Evolutionary conservation across 2,113 vertebrate species (phyloP), one percentile per base, ranked within the genome.

Genomic region (Aphyosemion australe): DNA sequence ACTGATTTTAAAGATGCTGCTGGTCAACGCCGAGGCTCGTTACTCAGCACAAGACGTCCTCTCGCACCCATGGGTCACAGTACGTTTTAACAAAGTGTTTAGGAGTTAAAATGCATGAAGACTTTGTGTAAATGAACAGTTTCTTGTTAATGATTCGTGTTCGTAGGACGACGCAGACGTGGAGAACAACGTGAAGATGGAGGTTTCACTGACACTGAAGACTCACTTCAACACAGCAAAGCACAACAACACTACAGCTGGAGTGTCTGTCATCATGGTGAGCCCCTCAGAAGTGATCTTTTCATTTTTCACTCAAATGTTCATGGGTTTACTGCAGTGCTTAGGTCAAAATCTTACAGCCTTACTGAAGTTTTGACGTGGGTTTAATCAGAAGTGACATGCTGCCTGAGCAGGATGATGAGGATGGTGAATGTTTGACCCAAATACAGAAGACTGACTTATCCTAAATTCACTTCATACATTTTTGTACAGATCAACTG

Each of bases 131-230:
- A 8, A 18, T 62, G 18, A 12, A 18, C 3, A 12, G 9, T 39
- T 18, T 39, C 6, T 16, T 14, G 10, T 26, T 32, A 54, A 31
- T 31, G 11, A 11, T 16, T 0, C 48, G 16, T 64, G 52, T 66
- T n/a, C n/a, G 39, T 46, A 98, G 96, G 95, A 97, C 26, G 95
- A 97, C 39, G 83, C 90, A 48, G 91, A 94, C 74, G 90, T 91
- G 84, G 95, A 95, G 87, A 96, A 95, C 87, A 97, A 97, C 84
- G 96, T 98, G 95, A 94, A 96, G 86, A 93, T 91, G 69, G 95
- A 97, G 88, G 97, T 98, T 72, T 95, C 95, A 91, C 96, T 95
- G 93, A 98, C 97, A 95, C 94, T 97, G 77, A 96, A 94, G 88
- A 96, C 95, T 90, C 97, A 99, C 93, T 99, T 99, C 90, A 94